Evolutionary conservation across 2,888 invertebrate genomes (phyloP).

Genomic region (Aphidius colemani): DNA sequence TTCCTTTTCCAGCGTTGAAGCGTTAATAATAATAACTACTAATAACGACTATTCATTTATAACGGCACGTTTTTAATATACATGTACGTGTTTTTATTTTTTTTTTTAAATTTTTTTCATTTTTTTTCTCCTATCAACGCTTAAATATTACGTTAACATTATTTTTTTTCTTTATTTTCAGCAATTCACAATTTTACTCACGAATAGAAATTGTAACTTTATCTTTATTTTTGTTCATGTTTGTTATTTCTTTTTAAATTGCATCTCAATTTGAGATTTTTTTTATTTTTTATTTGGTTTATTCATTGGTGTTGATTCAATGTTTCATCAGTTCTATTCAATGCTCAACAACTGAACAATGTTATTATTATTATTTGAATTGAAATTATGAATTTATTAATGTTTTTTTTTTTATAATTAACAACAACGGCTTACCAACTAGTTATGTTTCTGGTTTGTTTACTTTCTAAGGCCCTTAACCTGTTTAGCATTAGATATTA

Average conservation of each 20-base stretch:
- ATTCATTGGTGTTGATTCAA: background rate
- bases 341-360: background rate
- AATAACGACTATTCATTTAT: conserved; percentile 3
- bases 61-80: conserved; percentile 24
- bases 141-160: conserved; percentile 35
- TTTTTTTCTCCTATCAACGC: conserved; percentile 23
- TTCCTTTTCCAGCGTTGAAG: conserved; percentile 17
- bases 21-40: conserved; percentile 4
- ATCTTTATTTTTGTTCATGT: background rate
- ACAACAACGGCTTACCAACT: conserved; percentile 52
- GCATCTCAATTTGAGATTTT: background rate
- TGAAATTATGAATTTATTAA: background rate
- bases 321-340: background rate
- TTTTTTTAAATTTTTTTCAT: conserved; percentile 12
- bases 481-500: background rate
- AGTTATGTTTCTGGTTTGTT: conserved; percentile 53
- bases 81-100: conserved; percentile 6
- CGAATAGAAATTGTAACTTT: background rate
- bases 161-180: conserved; percentile 11
- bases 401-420: conserved; percentile 34
- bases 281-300: conserved; percentile 14
- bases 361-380: conserved; percentile 5
- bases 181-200: background rate
- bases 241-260: background rate
- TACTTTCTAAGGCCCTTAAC: conserved; percentile 51